Conservation (phyloP, 2,797 vertebrate genomes). For the Delichon dasypus region DNA sequence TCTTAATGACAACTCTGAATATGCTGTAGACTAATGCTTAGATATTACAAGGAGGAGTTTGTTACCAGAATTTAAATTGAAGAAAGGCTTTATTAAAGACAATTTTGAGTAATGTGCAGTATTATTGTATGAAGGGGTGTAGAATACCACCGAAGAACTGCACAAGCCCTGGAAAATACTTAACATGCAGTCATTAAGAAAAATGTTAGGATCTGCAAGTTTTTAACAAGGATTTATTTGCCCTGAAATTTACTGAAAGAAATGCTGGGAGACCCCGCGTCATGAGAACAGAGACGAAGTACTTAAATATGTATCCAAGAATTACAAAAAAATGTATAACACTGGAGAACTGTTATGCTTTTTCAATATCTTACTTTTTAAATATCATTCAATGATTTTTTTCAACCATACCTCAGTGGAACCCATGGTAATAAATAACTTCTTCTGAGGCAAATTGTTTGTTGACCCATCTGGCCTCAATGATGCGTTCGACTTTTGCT, state of each 20-base stretch:
- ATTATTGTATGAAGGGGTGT: neutral
- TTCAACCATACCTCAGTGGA: slow-evolving; percentile 76
- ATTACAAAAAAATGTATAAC: neutral
- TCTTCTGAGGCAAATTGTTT: slow-evolving; percentile 66
- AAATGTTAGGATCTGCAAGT: neutral
- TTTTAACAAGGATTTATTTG: neutral
- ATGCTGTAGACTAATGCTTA: neutral
- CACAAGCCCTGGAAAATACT: neutral
- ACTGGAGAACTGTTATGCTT: neutral
- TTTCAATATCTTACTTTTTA: neutral
- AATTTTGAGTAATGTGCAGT: neutral
- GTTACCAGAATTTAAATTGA: neutral
- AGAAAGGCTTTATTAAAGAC: neutral
- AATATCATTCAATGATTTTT: neutral
- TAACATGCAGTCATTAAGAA: neutral
- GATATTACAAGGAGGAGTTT: neutral
- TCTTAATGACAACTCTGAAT: neutral
- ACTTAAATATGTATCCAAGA: neutral
- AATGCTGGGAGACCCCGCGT: neutral
- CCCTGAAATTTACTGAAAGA: neutral
- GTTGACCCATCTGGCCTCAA: slow-evolving; percentile 49
- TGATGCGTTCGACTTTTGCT: slow-evolving; percentile 38
- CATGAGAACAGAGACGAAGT: neutral
- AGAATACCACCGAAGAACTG: neutral
- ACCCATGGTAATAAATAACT: slow-evolving; percentile 80